These are phyloP conservation scores for Setipinna tenuifilis DNA, from an alignment of 2,797 vertebrate species.

Conservation along the genomic window DNA sequence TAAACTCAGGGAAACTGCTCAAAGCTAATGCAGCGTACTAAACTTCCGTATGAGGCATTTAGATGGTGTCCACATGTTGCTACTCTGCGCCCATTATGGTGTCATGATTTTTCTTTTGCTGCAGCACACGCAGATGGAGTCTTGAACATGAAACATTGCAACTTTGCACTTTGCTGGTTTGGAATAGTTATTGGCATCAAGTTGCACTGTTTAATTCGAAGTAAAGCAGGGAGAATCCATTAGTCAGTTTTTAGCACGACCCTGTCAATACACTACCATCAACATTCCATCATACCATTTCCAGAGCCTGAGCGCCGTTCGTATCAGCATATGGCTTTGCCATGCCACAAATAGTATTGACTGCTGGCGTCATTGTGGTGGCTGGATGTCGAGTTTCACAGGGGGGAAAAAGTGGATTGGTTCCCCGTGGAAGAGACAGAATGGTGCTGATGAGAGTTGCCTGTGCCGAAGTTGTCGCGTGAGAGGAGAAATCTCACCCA, in stretches of 20 bases:
- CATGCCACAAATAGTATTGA: background rate
- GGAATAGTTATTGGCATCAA: background rate
- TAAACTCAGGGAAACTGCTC: background rate
- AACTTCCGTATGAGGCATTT: background rate
- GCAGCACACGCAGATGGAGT: background rate
- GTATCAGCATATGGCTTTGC: background rate
- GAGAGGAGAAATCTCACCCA: constrained; percentile 11
- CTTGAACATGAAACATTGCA: background rate
- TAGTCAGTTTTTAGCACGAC: background rate
- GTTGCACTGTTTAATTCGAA: background rate
- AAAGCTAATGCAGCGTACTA: background rate
- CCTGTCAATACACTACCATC: background rate
- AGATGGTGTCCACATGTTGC: background rate
- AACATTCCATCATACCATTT: background rate
- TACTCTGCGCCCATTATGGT: background rate
- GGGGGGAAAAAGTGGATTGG: background rate
- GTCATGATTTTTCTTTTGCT: background rate
- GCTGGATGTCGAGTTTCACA: background rate
- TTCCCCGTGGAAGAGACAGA: background rate
- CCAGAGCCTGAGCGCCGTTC: background rate
- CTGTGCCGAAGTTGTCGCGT: background rate
- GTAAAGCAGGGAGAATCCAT: constrained; percentile 11
- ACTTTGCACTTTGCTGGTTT: background rate
- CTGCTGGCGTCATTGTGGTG: background rate
- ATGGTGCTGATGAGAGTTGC: background rate